Percentiles rank a stretch among this genome's conserved stretches.
These are phyloP conservation scores for Drymodes brunneopygia DNA, from an alignment of 2,113 vertebrate species.

Conservation along the genomic window DNA sequence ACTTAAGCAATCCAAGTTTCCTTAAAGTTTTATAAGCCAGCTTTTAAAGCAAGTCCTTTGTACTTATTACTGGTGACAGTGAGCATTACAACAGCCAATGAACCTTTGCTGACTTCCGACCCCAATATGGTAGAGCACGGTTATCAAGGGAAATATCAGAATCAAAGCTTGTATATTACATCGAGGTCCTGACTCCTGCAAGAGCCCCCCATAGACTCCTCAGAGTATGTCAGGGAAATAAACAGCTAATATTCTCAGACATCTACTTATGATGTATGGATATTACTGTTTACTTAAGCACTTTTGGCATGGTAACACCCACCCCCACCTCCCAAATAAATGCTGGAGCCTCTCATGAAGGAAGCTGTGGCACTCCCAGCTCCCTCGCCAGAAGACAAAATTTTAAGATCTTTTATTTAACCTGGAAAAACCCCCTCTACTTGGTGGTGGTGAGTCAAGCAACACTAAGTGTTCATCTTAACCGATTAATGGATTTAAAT, in stretches of 20 bases:
- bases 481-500: constrained; percentile 42
- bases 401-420: not conserved
- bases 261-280: constrained; percentile 26
- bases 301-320: not conserved
- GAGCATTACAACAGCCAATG: constrained; percentile 78
- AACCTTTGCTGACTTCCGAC: constrained; percentile 83
- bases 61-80: constrained; percentile 83
- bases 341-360: not conserved
- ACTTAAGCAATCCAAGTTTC: constrained; percentile 89
- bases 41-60: constrained; percentile 86
- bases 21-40: constrained; percentile 93
- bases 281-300: constrained; percentile 36
- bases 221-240: constrained; percentile 68
- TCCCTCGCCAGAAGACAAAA: not conserved
- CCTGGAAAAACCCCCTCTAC: not conserved
- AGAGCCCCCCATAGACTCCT: constrained; percentile 73
- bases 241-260: constrained; percentile 68
- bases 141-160: constrained; percentile 81
- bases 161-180: constrained; percentile 78
- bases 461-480: not conserved
- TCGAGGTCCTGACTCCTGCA: constrained; percentile 76
- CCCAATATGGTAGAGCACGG: constrained; percentile 72
- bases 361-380: not conserved
- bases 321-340: not conserved
- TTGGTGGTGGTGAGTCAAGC: not conserved